Percentiles rank a stretch among this genome's conserved stretches.
These are phyloP conservation scores for Leucopsar rothschildi DNA, from an alignment of 2,113 vertebrate species.

Conservation along the genomic window DNA sequence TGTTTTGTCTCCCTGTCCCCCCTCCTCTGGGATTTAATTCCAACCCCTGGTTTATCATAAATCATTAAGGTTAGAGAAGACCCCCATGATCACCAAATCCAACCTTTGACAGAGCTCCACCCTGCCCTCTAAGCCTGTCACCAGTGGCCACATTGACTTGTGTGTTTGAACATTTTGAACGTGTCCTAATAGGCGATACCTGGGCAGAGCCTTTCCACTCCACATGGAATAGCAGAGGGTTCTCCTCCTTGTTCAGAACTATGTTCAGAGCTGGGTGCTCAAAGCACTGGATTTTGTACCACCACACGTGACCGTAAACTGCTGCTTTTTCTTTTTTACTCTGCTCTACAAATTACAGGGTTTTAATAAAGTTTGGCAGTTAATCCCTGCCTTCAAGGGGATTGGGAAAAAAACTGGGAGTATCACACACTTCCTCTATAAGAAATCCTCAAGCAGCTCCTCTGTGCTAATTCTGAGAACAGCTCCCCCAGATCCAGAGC, in stretches of 20 bases:
- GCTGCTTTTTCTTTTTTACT: neutral
- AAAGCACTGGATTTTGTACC: neutral
- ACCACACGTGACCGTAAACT: fast-evolving
- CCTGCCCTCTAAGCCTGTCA: neutral
- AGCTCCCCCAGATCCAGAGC: neutral
- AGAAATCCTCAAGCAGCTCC: neutral
- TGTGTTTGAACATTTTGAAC: neutral
- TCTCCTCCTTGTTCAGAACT: neutral
- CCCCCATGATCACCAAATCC: neutral
- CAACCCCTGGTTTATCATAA: neutral
- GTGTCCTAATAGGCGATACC: fast-evolving
- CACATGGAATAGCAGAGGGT: neutral
- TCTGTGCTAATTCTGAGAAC: fast-evolving
- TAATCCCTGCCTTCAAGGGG: neutral
- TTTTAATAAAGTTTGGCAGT: neutral
- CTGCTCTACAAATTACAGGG: neutral
- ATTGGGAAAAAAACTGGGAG: neutral
- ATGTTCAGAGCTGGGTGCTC: neutral
- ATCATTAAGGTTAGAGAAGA: neutral
- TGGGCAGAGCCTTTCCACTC: neutral
- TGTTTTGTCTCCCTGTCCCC: neutral
- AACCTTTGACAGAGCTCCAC: neutral
- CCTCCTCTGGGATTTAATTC: neutral
- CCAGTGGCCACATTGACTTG: fast-evolving
- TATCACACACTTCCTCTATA: fast-evolving